Evolutionary conservation across 2,113 vertebrate species (phyloP).

Genomic region (Hydrolagus affinis): DNA sequence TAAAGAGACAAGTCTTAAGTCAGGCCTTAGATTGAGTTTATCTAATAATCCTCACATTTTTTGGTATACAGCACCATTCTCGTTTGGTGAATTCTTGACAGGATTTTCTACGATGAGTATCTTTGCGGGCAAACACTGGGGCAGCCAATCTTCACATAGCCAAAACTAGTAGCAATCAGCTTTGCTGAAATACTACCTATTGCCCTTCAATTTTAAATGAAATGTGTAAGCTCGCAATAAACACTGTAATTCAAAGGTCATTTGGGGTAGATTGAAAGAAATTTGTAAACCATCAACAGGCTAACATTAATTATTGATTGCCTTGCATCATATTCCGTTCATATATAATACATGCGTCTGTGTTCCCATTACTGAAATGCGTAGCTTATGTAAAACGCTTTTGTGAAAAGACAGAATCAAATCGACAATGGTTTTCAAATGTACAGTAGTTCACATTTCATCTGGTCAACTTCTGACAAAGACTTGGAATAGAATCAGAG

Average conservation of each 20-base stretch:
- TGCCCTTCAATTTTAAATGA: not conserved
- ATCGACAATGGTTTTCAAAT: not conserved
- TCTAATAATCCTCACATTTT: too few relatives aligned
- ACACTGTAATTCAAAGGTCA: not conserved
- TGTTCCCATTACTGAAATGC: not conserved
- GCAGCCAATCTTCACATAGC: too few relatives aligned
- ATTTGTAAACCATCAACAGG: not conserved
- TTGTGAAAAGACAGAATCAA: not conserved
- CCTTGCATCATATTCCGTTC: not conserved
- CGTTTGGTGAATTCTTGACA: too few relatives aligned
- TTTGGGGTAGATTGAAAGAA: not conserved
- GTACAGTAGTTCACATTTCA: too few relatives aligned
- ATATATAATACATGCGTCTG: not conserved
- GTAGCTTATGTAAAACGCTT: not conserved
- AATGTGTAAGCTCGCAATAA: not conserved
- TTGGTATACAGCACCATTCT: too few relatives aligned
- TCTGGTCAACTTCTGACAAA: conserved; percentile 33
- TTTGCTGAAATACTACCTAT: too few relatives aligned
- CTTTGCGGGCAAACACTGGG: too few relatives aligned
- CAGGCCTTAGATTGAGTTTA: too few relatives aligned
- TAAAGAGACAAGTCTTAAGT: too few relatives aligned
- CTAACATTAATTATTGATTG: not conserved
- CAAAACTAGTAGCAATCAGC: too few relatives aligned
- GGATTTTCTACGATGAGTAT: too few relatives aligned
- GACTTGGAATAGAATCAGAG: conserved; percentile 36